These are phyloP conservation scores for Pogonocichla stellata DNA, from an alignment of 2,113 vertebrate genomes.

Conservation along the genomic window DNA sequence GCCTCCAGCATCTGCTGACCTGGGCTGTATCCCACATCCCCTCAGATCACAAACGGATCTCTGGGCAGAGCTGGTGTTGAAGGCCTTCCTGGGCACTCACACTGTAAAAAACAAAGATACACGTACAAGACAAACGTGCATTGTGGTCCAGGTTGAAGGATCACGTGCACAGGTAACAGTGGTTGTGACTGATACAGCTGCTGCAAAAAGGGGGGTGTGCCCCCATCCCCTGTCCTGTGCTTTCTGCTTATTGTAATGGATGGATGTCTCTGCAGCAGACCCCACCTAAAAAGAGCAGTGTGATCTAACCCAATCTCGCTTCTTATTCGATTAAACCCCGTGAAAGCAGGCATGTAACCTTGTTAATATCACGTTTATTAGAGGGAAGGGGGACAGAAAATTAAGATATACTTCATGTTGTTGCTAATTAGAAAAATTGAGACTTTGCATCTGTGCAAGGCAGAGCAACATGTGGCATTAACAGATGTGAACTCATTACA, in stretches of 20 bases:
- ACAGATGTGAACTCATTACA: constrained; percentile 84
- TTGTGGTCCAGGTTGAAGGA: not conserved
- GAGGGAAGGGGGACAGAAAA: constrained; percentile 80
- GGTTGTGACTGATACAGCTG: not conserved
- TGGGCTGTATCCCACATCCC: not conserved
- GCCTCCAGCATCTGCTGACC: not conserved
- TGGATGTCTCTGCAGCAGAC: not conserved
- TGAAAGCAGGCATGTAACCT: constrained; percentile 77
- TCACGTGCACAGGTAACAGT: not conserved
- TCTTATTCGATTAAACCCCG: constrained; percentile 77
- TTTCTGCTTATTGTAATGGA: constrained; percentile 10
- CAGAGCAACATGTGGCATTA: constrained; percentile 81
- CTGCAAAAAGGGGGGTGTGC: not conserved
- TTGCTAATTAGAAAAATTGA: constrained; percentile 86
- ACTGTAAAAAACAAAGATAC: not conserved
- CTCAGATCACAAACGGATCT: not conserved
- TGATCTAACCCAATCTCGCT: constrained; percentile 72
- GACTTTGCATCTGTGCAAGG: constrained; percentile 80
- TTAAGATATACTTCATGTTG: constrained; percentile 84
- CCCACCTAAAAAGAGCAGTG: constrained; percentile 53
- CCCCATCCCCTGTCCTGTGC: not conserved
- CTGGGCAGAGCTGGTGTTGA: not conserved
- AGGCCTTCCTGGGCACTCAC: not conserved
- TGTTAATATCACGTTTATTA: constrained; percentile 84
- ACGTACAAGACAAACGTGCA: accelerated